Base-by-base conservation (phyloP, 2,113 vertebrate genomes). In the Pardalotus punctatus region DNA sequence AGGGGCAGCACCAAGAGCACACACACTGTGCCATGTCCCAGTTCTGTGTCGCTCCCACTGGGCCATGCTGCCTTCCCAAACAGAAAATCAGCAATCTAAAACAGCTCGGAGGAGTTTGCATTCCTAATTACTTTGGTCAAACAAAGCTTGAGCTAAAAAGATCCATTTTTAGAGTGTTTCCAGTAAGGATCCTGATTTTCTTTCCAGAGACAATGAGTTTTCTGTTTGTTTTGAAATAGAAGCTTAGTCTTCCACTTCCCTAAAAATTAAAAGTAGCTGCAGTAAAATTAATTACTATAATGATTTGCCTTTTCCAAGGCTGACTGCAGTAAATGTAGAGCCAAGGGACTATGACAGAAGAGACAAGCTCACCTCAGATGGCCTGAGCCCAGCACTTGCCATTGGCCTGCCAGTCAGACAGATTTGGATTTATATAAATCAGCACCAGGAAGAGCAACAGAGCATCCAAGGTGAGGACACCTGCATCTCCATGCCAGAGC, bases 171-270 rank as follows among this genome's bases (percentile, higher is more conserved):
- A 95, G 81, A 67, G 73, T 28, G 21, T 42, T 88, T 94, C 93
- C 94, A 85, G 48, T 40, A 77, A 87, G 12, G 27, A 81, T 42
- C 45, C 36, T 0, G 0, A 40, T 4, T 62, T 83, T 42, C 76
- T 64, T 85, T 85, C 85, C 73, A 48, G 61, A 91, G 65, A 94
- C 94, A 94, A 81, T 61, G 86, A 72, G 33, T 61, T 87, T 93
- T 89, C 86, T 91, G 66, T 94, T 81, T 92, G 56, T 82, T 88
- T 91, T 73, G 57, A 80, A 95, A 95, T 7, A 94, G 40, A 96
- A 24, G 8, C 62, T 84, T 78, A n/a, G 61, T 79, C 70, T 93
- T 94, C 79, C 36, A 47, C 53, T 72, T 91, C 31, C 47, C 50
- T 73, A 86, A 79, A 90, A 87, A 81, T 48, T 45, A 82, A 71